Evolutionary conservation across 2,888 invertebrate species (phyloP), one percentile per base, ranked within the genome.

Genomic region (Paralinhomoeus sp.): DNA sequence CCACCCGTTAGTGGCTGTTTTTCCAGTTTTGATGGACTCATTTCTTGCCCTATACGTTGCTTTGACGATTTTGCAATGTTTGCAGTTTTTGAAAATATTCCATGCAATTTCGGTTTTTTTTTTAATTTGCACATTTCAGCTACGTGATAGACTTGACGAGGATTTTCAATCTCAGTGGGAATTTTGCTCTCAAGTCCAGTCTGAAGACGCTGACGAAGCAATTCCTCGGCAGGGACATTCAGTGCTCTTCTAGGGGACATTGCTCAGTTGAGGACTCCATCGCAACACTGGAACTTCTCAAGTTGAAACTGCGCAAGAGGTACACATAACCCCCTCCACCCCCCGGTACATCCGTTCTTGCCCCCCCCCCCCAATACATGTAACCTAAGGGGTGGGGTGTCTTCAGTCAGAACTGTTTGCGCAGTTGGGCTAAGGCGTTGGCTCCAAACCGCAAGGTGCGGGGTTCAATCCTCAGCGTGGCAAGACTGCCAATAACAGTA

Each of bases 1-100:
- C 75, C 93, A 97, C 71, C 93, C 93, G 0, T 93, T 89, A 65
- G 72, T 87, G 31, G 87, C 93, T 20, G 7, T 43, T 39, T 24
- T 24, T 35, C 18, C n/a, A 7, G 12, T 36, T 12, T 9, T 31
- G 31, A 12, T 31, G 31, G 31, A 31, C 9, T 12, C 15, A 3
- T 47, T 44, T 27, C 20, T 13, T 33, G 45, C 18, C 24, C 21
- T 17, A 20, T 18, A 9, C 15, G 3, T 44, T 41, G 13, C n/a
- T 17, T 43, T 7, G 35, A 15, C 9, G 15, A 31, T 31, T 31
- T 31, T 15, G 12, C 15, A 31, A 31, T 12, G 15, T 31, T 31
- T 31, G 31, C 31, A 15, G 12, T 31, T n/a, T n/a, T n/a, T n/a
- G n/a, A n/a, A n/a, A n/a, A n/a, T n/a, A n/a, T n/a, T n/a, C n/a